Base-by-base conservation (phyloP, 2,113 vertebrate genomes). In the Grammomys dolichurus region DNA sequence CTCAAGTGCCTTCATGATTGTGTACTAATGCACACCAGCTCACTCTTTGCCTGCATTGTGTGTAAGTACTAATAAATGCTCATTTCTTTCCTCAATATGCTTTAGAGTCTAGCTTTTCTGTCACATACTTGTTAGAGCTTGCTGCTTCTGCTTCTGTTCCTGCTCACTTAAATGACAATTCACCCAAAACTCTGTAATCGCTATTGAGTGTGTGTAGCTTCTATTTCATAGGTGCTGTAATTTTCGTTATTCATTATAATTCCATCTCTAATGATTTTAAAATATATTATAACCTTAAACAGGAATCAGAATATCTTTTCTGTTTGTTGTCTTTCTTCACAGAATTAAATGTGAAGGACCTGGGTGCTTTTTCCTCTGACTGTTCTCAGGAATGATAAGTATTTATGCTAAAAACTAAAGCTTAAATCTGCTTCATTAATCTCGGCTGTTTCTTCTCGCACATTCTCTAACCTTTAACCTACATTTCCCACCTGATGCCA, bases 81-180 rank as follows among this genome's bases (percentile, higher is more conserved):
- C 76, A 60, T 94, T 85, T 92, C 43, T 84, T 94, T 94, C 87
- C 88, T 31, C 14, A 43, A 60, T 51, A 13, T 54, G 17, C 84
- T 92, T 95, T 87, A 94, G 81, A 73, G n/a, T 70, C 85, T 96
- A 87, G 56, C 28, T 81, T 93, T 94, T 91, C 28, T 70, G 78
- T 31, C 89, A 54, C 13, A 24, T 82, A 24, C 69, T 84, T 90
- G 65, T 43, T 40, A 63, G 87, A 89, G 28, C 88, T 80, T 17
- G 51, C 70, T 69, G 67, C 67, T 69, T 69, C 67, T 69, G 31
- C 67, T 69, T 36, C 67, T 67, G 67, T 20, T 40, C 77, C n/a
- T 0, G 0, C 54, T 89, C 70, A 19, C 13, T 78, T 78, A 85
- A 77, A 56, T 90, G 56, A 84, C 0, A 7, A 78, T 75, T 87